A percentile compares a stretch with the other conserved stretches of the same genome.
Evolutionary conservation across 2,888 invertebrate genomes (phyloP).

Genomic region (Embidobia sp.): DNA sequence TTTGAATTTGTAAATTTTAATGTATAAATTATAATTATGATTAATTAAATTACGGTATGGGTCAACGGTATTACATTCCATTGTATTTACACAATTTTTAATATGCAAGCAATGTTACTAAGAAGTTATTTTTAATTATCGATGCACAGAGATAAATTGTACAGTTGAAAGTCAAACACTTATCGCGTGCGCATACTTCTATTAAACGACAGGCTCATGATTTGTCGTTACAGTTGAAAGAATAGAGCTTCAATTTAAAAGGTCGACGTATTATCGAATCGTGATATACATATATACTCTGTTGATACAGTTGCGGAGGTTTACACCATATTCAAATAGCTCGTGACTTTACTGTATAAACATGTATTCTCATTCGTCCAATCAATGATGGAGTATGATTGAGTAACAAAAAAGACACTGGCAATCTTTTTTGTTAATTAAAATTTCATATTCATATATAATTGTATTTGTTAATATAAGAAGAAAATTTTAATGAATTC

Average conservation of each 20-base stretch:
- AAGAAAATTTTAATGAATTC: no score
- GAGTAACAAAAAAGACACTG: constrained; percentile 25
- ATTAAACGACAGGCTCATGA: constrained; percentile 6
- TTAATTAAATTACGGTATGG: neutral
- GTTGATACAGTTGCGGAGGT: constrained; percentile 22
- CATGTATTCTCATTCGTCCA: neutral
- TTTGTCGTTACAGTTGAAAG: constrained; percentile 22
- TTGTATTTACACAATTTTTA: no score
- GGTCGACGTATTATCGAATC: constrained; percentile 24
- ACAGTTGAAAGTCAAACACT: neutral
- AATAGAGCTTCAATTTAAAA: constrained; percentile 26
- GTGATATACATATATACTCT: constrained; percentile 1
- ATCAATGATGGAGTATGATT: neutral
- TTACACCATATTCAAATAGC: constrained; percentile 17
- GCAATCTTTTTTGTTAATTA: neutral
- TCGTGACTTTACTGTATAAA: constrained; percentile 13
- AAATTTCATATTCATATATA: neutral
- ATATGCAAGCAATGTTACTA: no score
- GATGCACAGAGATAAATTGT: neutral
- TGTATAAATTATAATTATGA: no score
- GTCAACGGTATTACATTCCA: neutral
- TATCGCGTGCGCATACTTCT: constrained; percentile 1
- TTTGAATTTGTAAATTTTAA: no score
- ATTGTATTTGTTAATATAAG: no score
- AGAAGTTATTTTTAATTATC: no score